A percentile compares a stretch with the other conserved stretches of the same genome.
Evolutionary conservation across 1,140 invertebrate genomes (phyloP).

Genomic region (Anastrepha obliqua): DNA sequence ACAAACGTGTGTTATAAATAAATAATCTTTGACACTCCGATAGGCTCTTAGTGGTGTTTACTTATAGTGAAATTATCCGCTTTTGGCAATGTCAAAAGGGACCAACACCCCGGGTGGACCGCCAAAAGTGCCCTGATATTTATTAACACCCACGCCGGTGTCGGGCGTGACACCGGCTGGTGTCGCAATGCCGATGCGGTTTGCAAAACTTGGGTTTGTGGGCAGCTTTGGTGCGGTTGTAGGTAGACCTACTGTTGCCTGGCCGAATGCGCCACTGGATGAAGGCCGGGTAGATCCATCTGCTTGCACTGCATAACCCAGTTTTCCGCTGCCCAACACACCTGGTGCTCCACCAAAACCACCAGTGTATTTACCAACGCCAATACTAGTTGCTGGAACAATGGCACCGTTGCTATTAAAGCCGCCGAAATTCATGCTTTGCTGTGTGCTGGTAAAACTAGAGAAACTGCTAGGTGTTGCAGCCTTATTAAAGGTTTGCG

Average conservation of each 20-base stretch:
- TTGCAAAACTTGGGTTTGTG: neutral
- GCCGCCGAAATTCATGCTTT: neutral
- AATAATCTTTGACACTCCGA: constrained; percentile 12
- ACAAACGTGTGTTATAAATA: constrained; percentile 21
- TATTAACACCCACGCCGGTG: constrained; percentile 4
- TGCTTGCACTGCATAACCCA: constrained; percentile 54
- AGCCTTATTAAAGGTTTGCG: constrained; percentile 26
- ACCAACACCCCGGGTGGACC: constrained; percentile 70
- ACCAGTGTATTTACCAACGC: constrained; percentile 54
- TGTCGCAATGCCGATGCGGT: constrained; percentile 50
- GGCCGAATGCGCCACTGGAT: neutral
- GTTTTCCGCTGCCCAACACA: constrained; percentile 58
- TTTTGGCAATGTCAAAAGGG: constrained; percentile 68
- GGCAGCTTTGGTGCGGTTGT: constrained; percentile 8
- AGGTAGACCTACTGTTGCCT: neutral
- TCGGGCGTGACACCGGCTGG: neutral
- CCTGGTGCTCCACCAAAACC: constrained; percentile 68
- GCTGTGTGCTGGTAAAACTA: neutral
- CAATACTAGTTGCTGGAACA: neutral
- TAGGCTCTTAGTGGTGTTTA: constrained; percentile 1
- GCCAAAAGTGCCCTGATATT: constrained; percentile 65
- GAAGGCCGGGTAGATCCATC: constrained; percentile 34
- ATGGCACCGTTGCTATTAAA: neutral
- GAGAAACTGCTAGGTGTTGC: constrained; percentile 35
- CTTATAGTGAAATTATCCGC: neutral